Evolutionary conservation across 2,888 invertebrate genomes (phyloP).

Genomic region (Cephalotes varians): DNA sequence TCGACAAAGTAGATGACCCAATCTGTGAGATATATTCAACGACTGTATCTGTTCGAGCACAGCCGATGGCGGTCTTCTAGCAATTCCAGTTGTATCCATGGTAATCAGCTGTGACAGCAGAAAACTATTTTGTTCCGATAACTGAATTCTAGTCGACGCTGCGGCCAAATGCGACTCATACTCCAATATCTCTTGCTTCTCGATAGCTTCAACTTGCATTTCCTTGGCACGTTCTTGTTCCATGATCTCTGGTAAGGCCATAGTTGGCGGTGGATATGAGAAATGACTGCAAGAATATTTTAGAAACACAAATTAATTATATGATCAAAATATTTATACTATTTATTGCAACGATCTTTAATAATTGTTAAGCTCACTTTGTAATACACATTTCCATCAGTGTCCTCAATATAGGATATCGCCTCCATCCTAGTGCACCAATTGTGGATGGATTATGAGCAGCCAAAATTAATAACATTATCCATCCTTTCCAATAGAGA

Average conservation of each 20-base stretch:
- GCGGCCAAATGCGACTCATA: slow-evolving; percentile 97
- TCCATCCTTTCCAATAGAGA: slow-evolving; percentile 98
- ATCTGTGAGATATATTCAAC: slow-evolving; percentile 92
- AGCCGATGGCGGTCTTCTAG: slow-evolving; percentile 92
- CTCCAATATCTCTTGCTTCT: slow-evolving; percentile 93
- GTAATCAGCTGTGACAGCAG: slow-evolving; percentile 94
- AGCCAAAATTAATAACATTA: slow-evolving; percentile 93
- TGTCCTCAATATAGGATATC: slow-evolving; percentile 95
- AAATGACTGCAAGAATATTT: slow-evolving; percentile 87
- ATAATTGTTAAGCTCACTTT: slow-evolving; percentile 87
- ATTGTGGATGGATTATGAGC: slow-evolving; percentile 97
- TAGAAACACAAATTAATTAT: not conserved
- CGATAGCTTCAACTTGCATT: slow-evolving; percentile 89
- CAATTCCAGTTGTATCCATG: slow-evolving; percentile 94
- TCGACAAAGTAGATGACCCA: slow-evolving; percentile 95
- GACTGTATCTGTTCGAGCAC: slow-evolving; percentile 93
- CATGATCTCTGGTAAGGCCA: slow-evolving; percentile 87
- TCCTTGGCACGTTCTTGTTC: slow-evolving; percentile 89
- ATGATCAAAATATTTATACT: not conserved
- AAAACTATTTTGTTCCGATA: slow-evolving; percentile 95
- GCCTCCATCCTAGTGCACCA: slow-evolving; percentile 95
- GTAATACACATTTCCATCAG: slow-evolving; percentile 99
- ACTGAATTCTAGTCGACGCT: slow-evolving; percentile 94
- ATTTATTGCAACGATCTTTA: not conserved
- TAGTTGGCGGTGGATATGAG: slow-evolving; percentile 90